Conservation (phyloP, 2,113 vertebrate genomes). For the Daboia siamensis region DNA sequence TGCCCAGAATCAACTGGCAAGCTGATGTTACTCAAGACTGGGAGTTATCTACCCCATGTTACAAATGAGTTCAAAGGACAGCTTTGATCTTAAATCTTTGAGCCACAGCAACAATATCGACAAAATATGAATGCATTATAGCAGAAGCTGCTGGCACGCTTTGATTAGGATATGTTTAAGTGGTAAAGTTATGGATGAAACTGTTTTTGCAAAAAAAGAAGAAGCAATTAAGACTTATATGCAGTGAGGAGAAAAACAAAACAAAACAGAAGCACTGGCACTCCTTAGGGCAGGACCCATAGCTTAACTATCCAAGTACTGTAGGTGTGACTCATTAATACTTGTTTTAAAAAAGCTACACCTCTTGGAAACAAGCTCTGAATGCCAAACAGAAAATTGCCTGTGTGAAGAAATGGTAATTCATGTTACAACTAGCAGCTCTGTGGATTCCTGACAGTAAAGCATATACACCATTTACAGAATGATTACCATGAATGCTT, state of each 20-base stretch:
- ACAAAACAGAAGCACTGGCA: slow-evolving; percentile 49
- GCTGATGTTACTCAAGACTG: slow-evolving; percentile 4
- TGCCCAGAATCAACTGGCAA: slow-evolving; percentile 8
- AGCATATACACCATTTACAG: neutral
- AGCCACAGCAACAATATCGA: neutral
- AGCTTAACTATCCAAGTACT: slow-evolving; percentile 33
- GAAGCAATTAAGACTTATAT: slow-evolving; percentile 56
- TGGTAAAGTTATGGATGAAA: slow-evolving; percentile 41
- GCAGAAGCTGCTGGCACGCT: slow-evolving; percentile 10
- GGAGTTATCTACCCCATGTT: slow-evolving; percentile 20
- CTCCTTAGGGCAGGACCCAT: slow-evolving; percentile 68
- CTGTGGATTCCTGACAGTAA: neutral
- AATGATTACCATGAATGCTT: neutral
- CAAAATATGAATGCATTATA: neutral
- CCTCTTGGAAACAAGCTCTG: slow-evolving; percentile 57
- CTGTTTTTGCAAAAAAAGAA: slow-evolving; percentile 60
- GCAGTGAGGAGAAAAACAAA: slow-evolving; percentile 41
- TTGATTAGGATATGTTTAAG: slow-evolving; percentile 34
- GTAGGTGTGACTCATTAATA: slow-evolving; percentile 64
- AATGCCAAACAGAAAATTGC: slow-evolving; percentile 63
- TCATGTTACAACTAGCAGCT: slow-evolving; percentile 63
- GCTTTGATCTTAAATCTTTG: slow-evolving; percentile 48
- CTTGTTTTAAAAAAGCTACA: slow-evolving; percentile 54
- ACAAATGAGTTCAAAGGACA: neutral
- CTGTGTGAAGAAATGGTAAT: slow-evolving; percentile 20